Conservation (phyloP, 2,797 vertebrate genomes). For the Schizopygopsis pylzovi region DNA sequence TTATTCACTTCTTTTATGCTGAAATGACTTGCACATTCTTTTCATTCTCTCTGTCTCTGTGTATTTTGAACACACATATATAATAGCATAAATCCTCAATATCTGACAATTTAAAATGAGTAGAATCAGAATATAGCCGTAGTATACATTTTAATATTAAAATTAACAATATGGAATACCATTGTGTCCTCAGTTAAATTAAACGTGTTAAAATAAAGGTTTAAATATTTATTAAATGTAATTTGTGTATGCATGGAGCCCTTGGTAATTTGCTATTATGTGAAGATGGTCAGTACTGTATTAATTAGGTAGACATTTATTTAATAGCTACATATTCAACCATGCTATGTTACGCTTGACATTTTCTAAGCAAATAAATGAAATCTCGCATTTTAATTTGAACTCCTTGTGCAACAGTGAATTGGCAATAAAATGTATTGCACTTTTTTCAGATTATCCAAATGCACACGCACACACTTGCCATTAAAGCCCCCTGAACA, state of each 20-base stretch:
- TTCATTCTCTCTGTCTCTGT: neutral
- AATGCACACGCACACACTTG: neutral
- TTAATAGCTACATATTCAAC: slow-evolving; percentile 2
- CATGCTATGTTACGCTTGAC: neutral
- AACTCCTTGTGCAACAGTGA: neutral
- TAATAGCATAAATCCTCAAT: neutral
- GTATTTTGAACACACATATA: neutral
- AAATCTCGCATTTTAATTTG: neutral
- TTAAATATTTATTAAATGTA: neutral
- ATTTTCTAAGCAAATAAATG: neutral
- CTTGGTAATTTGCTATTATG: neutral
- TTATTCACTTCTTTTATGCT: slow-evolving; percentile 20
- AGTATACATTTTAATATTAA: neutral
- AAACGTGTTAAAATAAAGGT: neutral
- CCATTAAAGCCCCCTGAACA: slow-evolving; percentile 9
- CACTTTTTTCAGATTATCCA: neutral
- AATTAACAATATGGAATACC: neutral
- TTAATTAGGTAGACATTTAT: neutral
- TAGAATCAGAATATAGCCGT: neutral
- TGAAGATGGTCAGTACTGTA: neutral
- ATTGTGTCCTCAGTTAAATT: neutral
- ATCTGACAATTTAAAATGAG: neutral
- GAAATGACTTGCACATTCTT: neutral
- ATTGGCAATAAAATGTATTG: slow-evolving; percentile 15
- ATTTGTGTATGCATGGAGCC: neutral